Conservation (phyloP, 2,888 invertebrate species). For the Hyppa rectilinea region DNA sequence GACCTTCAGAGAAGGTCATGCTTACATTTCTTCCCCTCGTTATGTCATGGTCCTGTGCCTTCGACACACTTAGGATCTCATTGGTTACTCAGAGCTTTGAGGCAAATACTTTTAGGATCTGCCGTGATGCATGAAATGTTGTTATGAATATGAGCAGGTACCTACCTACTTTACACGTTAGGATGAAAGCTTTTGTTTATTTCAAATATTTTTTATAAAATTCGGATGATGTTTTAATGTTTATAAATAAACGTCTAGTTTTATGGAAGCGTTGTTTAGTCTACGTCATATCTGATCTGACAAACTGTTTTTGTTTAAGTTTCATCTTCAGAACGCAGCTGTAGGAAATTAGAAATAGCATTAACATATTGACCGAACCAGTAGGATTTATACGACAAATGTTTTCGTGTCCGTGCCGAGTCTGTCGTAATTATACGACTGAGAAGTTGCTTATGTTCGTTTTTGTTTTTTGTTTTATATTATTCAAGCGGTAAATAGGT, state of each 20-base stretch:
- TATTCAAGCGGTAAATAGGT: no score
- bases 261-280: conserved; percentile 11
- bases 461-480: no score
- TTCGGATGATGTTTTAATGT: neutral
- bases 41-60: conserved; percentile 33
- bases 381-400: no score
- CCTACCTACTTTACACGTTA: neutral
- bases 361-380: no score
- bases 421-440: no score
- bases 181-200: neutral
- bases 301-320: neutral
- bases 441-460: no score
- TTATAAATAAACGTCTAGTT: conserved; percentile 14
- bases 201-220: neutral
- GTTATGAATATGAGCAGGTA: neutral
- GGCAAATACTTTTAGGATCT: conserved; percentile 3
- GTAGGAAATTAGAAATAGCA: neutral
- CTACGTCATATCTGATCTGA: neutral
- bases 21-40: conserved; percentile 33
- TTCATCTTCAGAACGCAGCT: neutral
- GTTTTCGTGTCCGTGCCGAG: no score
- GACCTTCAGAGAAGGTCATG: conserved; percentile 51
- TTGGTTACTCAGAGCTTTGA: conserved; percentile 4
- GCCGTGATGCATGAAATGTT: neutral
- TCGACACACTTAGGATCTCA: conserved; percentile 21